Conservation (phyloP, 2,888 invertebrate genomes). For the Stramonita haemastoma region DNA sequence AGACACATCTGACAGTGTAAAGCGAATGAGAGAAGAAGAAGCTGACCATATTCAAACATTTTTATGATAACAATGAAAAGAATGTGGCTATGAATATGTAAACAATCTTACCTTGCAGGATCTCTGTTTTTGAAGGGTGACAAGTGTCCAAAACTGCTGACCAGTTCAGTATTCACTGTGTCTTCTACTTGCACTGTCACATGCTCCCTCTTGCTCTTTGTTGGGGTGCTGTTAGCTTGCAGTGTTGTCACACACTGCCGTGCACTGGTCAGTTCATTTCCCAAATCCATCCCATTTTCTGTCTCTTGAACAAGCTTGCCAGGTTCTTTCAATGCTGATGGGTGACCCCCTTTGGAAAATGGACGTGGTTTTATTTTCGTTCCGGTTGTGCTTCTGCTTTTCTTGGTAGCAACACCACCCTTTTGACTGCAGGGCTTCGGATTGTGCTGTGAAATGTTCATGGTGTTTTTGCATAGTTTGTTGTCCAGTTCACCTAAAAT, state of each 20-base stretch:
- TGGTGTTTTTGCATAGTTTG: background rate
- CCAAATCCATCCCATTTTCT: background rate
- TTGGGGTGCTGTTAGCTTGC: background rate
- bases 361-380: background rate
- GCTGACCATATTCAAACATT: too few relatives aligned
- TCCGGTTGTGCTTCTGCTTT: background rate
- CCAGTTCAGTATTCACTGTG: background rate
- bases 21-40: too few relatives aligned
- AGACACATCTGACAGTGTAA: too few relatives aligned
- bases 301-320: background rate
- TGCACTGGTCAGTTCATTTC: background rate
- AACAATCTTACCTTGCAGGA: background rate
- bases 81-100: background rate
- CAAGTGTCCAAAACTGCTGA: slow-evolving; percentile 36
- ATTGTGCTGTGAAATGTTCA: background rate
- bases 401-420: background rate
- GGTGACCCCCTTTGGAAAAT: background rate
- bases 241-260: background rate
- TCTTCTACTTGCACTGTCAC: background rate
- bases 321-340: background rate
- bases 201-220: background rate
- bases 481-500: slow-evolving; percentile 24
- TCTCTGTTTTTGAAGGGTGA: slow-evolving; percentile 7
- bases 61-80: too few relatives aligned
- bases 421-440: background rate